A percentile compares a stretch with the other conserved stretches of the same genome.
Evolutionary conservation across 2,888 invertebrate genomes (phyloP).

Genomic region (Eumacrocentrus americanus): DNA sequence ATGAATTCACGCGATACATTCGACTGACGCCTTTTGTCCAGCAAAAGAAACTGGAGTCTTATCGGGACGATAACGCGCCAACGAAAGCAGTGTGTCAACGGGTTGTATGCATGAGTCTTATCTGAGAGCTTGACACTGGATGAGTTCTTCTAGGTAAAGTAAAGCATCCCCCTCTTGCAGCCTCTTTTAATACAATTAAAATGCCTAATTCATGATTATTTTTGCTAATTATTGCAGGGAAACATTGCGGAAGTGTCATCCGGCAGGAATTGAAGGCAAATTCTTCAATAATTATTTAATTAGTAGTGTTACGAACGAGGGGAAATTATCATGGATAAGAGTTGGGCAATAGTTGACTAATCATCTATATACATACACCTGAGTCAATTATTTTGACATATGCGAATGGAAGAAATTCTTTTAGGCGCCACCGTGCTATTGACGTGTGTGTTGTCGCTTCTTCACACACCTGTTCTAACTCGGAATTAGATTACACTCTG

Average conservation of each 20-base stretch:
- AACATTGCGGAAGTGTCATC: no score
- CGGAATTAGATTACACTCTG: no score
- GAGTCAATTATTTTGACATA: background rate
- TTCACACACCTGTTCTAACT: no score
- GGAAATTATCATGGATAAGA: background rate
- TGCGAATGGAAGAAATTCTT: background rate
- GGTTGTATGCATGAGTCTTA: no score
- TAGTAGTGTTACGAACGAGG: background rate
- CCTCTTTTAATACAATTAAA: no score
- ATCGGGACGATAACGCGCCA: constrained; percentile 47
- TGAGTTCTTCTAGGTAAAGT: background rate
- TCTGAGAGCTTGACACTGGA: background rate
- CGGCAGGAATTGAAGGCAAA: background rate
- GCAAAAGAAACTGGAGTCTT: constrained; percentile 48
- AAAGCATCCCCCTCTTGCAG: background rate
- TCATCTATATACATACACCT: background rate
- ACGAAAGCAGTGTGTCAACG: constrained; percentile 13
- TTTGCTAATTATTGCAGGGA: no score
- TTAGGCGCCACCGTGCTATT: no score
- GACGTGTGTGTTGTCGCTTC: no score
- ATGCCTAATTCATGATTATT: no score
- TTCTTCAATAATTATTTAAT: background rate
- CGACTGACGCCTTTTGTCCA: constrained; percentile 41
- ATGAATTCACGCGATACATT: constrained; percentile 36
- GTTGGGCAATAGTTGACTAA: background rate